These are phyloP conservation scores for Mimas tiliae DNA, from an alignment of 2,888 invertebrate genomes.

Conservation along the genomic window DNA sequence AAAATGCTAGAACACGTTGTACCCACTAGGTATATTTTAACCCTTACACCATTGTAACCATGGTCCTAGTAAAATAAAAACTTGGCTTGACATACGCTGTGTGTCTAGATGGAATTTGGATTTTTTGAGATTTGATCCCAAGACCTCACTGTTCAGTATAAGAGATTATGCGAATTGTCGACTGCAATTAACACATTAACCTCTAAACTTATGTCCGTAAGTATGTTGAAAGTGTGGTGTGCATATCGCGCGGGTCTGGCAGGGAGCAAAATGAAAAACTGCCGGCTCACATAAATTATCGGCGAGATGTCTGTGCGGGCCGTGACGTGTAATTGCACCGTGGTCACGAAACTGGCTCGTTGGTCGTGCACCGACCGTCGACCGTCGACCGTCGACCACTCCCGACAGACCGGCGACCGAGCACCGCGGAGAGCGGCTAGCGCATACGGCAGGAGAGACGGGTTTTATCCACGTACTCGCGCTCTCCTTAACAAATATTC, in stretches of 20 bases:
- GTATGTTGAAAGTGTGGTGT: not conserved
- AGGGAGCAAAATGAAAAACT: slow-evolving; percentile 60
- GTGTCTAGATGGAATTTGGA: too few species aligned
- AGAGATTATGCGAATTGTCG: too few species aligned
- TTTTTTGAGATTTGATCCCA: too few species aligned
- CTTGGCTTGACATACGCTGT: too few species aligned
- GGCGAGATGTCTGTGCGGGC: slow-evolving; percentile 50
- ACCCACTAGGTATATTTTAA: too few species aligned
- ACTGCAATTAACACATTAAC: too few species aligned
- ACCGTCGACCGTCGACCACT: not conserved
- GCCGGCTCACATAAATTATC: slow-evolving; percentile 64
- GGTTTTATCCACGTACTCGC: not conserved
- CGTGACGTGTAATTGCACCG: slow-evolving; percentile 63
- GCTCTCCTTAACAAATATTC: slow-evolving; percentile 7
- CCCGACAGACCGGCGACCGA: not conserved
- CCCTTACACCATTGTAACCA: too few species aligned
- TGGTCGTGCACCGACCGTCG: slow-evolving; percentile 27
- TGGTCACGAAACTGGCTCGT: slow-evolving; percentile 55
- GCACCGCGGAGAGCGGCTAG: not conserved
- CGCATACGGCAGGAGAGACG: not conserved
- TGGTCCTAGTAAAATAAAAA: too few species aligned
- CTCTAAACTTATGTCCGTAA: not conserved
- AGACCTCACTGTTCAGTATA: too few species aligned
- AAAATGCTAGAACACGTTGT: too few species aligned
- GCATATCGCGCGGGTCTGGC: slow-evolving; percentile 38